Base-by-base conservation (phyloP, 2,797 vertebrate genomes). In the Alcedo quadribrachys region DNA sequence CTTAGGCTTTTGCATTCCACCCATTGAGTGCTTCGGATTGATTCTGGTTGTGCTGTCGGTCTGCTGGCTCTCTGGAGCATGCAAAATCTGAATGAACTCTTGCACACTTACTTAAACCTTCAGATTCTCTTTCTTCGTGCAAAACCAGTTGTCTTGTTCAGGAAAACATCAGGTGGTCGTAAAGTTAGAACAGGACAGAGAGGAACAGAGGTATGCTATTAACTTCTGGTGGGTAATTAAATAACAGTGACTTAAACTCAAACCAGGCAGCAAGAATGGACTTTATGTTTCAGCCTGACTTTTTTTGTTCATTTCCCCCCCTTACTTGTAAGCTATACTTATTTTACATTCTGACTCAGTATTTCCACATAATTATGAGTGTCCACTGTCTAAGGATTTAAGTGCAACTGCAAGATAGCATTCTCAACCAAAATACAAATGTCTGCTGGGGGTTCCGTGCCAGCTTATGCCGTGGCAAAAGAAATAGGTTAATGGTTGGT, bases 1-100 rank as follows among this genome's bases (percentile, higher is more conserved):
- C 73, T 92, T 53, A 68, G 6, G 35, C 74, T 90, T 93, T 77
- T 91, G 91, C 51, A 88, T 95, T 85, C 85, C 48, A 93, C 68
- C 32, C 7, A 2, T 79, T 65, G 89, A 93, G 73, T 73, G 83
- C 87, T 83, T 70, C 3, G 11, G 91, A 81, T 85, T 51, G 84
- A 76, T 81, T 45, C 71, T 65, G 85, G 78, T 70, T 65, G 68
- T 75, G 61, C 57, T 55, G 32, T 62, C 5, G 2, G 48, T 65
- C 80, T 93, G 70, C 85, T 92, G 84, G 85, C 89, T 95, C 70
- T 51, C 33, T 85, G 57, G 30, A 62, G 79, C 82, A 57, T 16
- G 45, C 66, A 48, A 63, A 81, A 89, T 75, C 87, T 84, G 85
- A 93, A 93, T 80, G 87, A 86, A 81, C 79, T 91, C 81, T 61